Evolutionary conservation across 2,113 vertebrate genomes (phyloP), one percentile per base, ranked within the genome.

Genomic region (Hippocampus guttulatus): DNA sequence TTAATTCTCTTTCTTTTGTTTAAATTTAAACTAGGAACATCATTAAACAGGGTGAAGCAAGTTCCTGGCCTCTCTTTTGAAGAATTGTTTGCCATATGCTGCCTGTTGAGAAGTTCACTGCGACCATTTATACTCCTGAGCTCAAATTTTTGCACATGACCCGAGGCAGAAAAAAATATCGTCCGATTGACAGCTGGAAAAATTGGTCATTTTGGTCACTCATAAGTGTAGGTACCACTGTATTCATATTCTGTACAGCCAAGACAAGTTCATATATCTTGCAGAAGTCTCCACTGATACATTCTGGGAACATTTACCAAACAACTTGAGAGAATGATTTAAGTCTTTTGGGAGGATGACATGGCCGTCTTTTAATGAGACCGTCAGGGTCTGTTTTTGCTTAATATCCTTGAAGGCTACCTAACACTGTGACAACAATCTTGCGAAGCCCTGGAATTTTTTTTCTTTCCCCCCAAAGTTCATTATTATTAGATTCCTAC

Each of bases 391-490:
- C 82, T 88, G 77, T 86, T 90, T 85, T 85, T 69, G 68, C 76
- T 75, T 82, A 79, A 86, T 75, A 80, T 84, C 68, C 68, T 71
- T 69, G 67, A 70, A 88, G 80, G 80, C 83, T 86, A 91, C 87
- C 77, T 73, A 85, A 88, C 80, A 86, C 87, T 90, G 75, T 84
- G 80, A 88, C 82, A 90, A 90, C 88, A 90, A 67, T 47, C 51
- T 71, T 43, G 66, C 67, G 75, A 71, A 78, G 55, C 52, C 69
- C 25, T 14, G 30, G 70, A 47, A 45, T 27, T 61, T 33, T 60
- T 60, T 30, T 33, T 43, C 66, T 69, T 81, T 75, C 71, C 75
- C 64, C 60, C 10, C 72, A 79, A 71, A 66, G 77, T 73, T 84
- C 79, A 74, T 67, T 54, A 18, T 88, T 87, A 86, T 87, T 87